These are phyloP conservation scores for Nycticryphes semicollaris DNA, from an alignment of 2,113 vertebrate species.

Conservation along the genomic window DNA sequence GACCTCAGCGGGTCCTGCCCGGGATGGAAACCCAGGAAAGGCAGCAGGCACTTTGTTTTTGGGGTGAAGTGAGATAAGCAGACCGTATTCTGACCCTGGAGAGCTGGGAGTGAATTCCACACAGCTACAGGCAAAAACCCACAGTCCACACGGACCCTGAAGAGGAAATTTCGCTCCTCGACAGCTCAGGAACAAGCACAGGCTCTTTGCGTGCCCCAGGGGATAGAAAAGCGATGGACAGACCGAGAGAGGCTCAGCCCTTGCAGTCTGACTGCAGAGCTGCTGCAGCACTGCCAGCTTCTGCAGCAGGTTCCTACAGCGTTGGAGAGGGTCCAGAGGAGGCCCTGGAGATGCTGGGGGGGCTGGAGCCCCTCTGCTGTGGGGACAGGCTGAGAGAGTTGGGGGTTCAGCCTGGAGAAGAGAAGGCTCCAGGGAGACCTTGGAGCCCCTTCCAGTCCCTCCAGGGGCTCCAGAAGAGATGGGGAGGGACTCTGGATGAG, in stretches of 20 bases:
- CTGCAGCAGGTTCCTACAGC: neutral
- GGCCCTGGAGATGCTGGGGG: too few species aligned
- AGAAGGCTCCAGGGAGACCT: too few species aligned
- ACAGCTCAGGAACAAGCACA: neutral
- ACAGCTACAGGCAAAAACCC: rapidly evolving
- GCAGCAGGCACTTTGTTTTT: neutral
- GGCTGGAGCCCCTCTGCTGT: neutral
- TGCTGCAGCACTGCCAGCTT: rapidly evolving
- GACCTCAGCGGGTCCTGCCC: rapidly evolving
- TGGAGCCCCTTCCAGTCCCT: too few species aligned
- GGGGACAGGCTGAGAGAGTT: too few species aligned
- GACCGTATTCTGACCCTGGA: neutral
- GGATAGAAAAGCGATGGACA: neutral
- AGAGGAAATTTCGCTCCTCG: neutral
- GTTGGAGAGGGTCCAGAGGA: neutral
- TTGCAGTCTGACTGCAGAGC: rapidly evolving
- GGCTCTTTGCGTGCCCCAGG: rapidly evolving
- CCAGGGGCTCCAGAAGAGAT: too few species aligned
- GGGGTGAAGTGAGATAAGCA: neutral
- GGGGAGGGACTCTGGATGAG: too few species aligned
- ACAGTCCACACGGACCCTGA: rapidly evolving
- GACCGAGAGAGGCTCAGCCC: neutral
- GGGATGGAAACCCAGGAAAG: neutral
- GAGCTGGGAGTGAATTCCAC: neutral
- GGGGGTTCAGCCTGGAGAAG: too few species aligned